Percentiles rank a stretch among this genome's conserved stretches.
phyloP scores from a whole-genome alignment of 2,888 invertebrate genomes.

The Cecidostiba fungosa region DNA sequence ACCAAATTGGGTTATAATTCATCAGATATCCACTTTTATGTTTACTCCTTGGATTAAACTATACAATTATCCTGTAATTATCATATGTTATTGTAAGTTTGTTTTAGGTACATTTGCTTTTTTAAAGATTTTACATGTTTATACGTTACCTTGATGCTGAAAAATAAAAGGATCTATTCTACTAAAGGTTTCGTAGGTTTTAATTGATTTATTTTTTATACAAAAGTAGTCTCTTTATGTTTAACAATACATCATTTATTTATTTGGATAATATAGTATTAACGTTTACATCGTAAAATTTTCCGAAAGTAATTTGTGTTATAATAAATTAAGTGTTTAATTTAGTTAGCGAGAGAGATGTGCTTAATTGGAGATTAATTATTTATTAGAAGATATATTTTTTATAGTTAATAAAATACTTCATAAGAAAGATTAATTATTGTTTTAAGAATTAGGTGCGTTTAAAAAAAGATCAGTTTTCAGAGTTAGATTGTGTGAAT shows the following conservation, averaged over 20 bases:
- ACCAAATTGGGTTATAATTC: neutral
- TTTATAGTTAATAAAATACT: too few relatives aligned
- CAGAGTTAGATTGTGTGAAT: too few relatives aligned
- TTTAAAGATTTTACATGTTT: neutral
- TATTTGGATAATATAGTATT: neutral
- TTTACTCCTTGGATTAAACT: neutral
- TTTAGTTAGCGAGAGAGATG: neutral
- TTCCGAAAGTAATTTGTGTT: neutral
- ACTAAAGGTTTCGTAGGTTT: neutral
- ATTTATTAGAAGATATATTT: too few relatives aligned
- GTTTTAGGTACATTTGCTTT: neutral
- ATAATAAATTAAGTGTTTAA: neutral
- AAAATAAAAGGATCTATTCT: neutral
- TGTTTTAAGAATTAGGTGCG: too few relatives aligned
- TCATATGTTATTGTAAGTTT: neutral
- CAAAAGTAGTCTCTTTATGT: neutral
- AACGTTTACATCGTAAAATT: neutral
- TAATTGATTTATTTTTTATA: neutral
- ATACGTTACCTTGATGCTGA: neutral
- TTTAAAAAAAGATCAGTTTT: too few relatives aligned
- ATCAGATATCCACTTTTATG: neutral
- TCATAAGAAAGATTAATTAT: too few relatives aligned
- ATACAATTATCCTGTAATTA: neutral
- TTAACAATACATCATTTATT: neutral
- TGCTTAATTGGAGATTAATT: too few relatives aligned